phyloP scores from a whole-genome alignment of 2,797 vertebrate genomes.

The Poecilia picta region DNA sequence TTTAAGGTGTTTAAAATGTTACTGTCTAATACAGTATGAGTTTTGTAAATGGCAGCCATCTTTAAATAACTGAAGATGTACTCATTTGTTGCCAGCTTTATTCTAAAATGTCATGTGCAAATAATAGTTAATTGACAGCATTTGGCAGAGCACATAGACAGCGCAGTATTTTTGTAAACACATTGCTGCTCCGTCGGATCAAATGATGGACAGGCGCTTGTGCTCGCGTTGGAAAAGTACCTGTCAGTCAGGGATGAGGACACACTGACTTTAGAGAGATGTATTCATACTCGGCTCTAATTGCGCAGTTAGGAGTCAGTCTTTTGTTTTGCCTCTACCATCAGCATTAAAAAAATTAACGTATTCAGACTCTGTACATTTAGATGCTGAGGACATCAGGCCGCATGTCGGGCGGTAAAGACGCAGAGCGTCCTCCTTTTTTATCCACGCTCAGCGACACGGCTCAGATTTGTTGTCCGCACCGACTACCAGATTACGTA shows the following conservation, averaged over 20 bases:
- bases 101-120: background rate
- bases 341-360: background rate
- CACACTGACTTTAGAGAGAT: conserved; percentile 3
- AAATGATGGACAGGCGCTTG: conserved; percentile 57
- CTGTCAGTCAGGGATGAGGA: conserved; percentile 20
- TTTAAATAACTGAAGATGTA: background rate
- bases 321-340: conserved; percentile 7
- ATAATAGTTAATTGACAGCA: background rate
- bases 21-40: background rate
- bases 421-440: conserved; percentile 9
- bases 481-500: conserved; percentile 55
- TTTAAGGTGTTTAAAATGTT: background rate
- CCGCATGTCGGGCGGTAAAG: background rate
- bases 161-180: conserved; percentile 16
- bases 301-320: background rate
- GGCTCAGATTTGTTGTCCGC: conserved; percentile 22
- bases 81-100: background rate
- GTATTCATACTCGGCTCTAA: background rate
- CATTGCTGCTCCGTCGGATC: background rate
- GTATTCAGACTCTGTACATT: background rate
- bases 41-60: background rate
- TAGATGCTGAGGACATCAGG: background rate
- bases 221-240: conserved; percentile 30
- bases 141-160: background rate
- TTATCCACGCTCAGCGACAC: background rate